phyloP scores from a whole-genome alignment of 1,140 invertebrate species.

The Ostrea edulis region DNA sequence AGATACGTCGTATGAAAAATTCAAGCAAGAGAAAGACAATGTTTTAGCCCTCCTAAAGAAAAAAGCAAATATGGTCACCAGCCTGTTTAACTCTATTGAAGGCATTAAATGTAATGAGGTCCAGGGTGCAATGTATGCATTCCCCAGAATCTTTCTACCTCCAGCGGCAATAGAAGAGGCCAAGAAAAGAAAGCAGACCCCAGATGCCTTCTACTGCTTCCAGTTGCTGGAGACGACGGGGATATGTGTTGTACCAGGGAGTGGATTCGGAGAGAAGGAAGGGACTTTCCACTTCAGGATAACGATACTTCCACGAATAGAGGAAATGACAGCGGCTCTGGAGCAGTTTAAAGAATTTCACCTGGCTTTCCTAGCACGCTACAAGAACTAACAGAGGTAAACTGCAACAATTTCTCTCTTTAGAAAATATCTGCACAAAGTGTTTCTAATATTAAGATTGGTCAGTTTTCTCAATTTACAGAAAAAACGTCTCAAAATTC shows the following conservation, averaged over 20 bases:
- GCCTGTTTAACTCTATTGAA: conserved; percentile 94
- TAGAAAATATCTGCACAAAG: background rate
- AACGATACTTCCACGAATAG: conserved; percentile 93
- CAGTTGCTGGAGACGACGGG: conserved; percentile 95
- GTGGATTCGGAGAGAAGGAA: conserved; percentile 95
- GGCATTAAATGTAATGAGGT: conserved; percentile 93
- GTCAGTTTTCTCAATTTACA: background rate
- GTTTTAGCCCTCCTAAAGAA: conserved; percentile 89
- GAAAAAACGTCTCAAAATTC: too few relatives aligned
- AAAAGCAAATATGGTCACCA: conserved; percentile 90
- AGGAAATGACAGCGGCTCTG: conserved; percentile 91
- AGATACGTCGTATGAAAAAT: conserved; percentile 86
- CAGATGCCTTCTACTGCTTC: conserved; percentile 97
- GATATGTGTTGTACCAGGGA: conserved; percentile 92
- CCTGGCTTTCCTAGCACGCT: conserved; percentile 90
- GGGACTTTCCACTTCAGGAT: conserved; percentile 83
- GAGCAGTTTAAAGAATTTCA: conserved; percentile 93
- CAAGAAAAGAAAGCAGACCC: conserved; percentile 80
- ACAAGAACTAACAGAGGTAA: conserved; percentile 74
- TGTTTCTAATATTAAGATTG: background rate
- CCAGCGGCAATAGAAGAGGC: conserved; percentile 80
- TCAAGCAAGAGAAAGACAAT: conserved; percentile 86
- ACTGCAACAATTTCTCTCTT: background rate
- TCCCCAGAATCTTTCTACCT: conserved; percentile 85
- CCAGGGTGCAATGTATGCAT: conserved; percentile 98